A percentile compares a stretch with the other conserved stretches of the same genome.
phyloP scores from a whole-genome alignment of 2,113 vertebrate genomes.

The Rutilus rutilus region DNA sequence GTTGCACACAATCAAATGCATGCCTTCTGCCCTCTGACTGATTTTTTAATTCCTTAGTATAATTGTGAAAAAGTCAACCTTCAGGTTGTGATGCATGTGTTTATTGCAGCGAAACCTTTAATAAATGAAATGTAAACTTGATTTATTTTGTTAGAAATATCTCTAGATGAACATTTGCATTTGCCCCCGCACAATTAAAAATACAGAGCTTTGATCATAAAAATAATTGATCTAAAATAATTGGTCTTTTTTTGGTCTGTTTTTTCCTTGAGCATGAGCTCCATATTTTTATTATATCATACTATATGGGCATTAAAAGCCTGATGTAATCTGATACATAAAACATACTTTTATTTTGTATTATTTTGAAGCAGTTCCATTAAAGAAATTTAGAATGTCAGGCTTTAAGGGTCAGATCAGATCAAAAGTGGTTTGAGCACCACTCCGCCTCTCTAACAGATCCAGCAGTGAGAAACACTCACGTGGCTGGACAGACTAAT shows the following conservation, averaged over 20 bases:
- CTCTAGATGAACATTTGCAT: too few relatives aligned
- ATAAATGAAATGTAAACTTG: too few relatives aligned
- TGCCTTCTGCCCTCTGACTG: too few relatives aligned
- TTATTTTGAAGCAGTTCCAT: background rate
- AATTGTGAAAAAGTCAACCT: background rate
- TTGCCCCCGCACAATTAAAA: too few relatives aligned
- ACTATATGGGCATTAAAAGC: background rate
- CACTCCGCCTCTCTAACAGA: conserved; percentile 9
- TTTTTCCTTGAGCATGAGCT: background rate
- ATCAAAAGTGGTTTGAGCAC: background rate
- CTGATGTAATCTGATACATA: background rate
- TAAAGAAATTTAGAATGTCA: background rate
- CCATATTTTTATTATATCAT: background rate
- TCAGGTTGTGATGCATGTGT: too few relatives aligned
- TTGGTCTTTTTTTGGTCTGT: too few relatives aligned
- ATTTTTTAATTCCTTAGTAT: background rate
- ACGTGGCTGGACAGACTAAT: conserved; percentile 4
- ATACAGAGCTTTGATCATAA: too few relatives aligned
- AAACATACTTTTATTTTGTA: too few relatives aligned
- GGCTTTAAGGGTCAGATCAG: background rate
- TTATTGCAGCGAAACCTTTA: too few relatives aligned
- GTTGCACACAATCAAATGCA: too few relatives aligned
- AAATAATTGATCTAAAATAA: too few relatives aligned
- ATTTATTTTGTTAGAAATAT: too few relatives aligned
- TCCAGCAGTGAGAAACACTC: conserved; percentile 11